These are phyloP conservation scores for Rhabdophis nuchalis DNA, from an alignment of 2,797 vertebrate genomes.

Conservation along the genomic window DNA sequence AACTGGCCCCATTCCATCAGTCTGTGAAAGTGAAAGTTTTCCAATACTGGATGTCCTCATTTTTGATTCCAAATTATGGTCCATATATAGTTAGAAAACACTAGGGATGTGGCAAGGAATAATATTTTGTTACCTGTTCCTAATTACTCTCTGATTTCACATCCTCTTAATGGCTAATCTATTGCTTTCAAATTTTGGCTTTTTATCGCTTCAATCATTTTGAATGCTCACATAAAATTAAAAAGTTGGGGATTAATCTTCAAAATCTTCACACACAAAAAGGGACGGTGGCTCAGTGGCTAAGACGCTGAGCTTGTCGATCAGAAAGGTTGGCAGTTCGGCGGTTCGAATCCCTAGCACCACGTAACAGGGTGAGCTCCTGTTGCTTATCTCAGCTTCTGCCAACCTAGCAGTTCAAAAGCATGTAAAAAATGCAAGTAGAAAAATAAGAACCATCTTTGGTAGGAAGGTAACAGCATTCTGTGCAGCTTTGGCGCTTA, in stretches of 20 bases:
- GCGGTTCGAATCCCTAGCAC: no score
- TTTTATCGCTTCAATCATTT: neutral
- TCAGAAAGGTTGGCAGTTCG: no score
- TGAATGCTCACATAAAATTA: neutral
- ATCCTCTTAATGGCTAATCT: neutral
- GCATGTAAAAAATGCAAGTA: no score
- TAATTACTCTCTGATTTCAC: neutral
- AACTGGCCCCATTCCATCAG: neutral
- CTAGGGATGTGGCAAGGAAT: neutral
- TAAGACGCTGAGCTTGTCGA: no score
- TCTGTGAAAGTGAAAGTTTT: neutral
- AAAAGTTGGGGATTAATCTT: neutral
- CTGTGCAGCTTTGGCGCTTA: no score
- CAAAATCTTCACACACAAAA: neutral
- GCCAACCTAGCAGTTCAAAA: no score
- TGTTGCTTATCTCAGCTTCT: no score
- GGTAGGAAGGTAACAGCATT: no score
- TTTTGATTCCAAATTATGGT: neutral
- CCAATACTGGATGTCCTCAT: neutral
- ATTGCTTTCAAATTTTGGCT: neutral
- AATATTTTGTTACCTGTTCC: neutral
- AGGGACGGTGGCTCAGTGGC: no score
- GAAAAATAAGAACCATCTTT: no score
- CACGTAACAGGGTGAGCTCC: no score
- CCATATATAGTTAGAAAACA: neutral